Percentiles rank a stretch among this genome's conserved stretches.
These are phyloP conservation scores for Plotosus lineatus DNA, from an alignment of 2,113 vertebrate genomes.

Conservation along the genomic window DNA sequence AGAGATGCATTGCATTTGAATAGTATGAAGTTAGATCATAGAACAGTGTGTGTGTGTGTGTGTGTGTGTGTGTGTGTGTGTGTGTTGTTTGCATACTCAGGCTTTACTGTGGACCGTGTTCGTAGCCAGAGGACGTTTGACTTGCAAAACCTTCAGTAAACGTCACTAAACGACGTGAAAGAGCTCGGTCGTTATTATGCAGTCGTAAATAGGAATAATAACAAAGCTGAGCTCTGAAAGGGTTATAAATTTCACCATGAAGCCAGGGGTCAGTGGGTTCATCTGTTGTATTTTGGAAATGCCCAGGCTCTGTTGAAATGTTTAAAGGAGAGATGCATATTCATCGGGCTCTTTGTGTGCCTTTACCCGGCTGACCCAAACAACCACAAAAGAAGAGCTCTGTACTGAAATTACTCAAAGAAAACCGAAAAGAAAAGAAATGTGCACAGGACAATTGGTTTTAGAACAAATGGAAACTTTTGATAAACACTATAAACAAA, in stretches of 20 bases:
- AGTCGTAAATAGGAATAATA: constrained; percentile 51
- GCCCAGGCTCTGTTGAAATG: constrained; percentile 59
- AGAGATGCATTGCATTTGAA: neutral
- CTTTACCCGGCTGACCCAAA: constrained; percentile 59
- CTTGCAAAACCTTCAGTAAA: neutral
- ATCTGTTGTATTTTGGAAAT: constrained; percentile 53
- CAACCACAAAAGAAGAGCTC: constrained; percentile 58
- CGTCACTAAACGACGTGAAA: constrained; percentile 4
- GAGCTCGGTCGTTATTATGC: constrained; percentile 14
- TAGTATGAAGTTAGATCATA: neutral
- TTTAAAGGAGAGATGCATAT: constrained; percentile 65
- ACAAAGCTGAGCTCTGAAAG: constrained; percentile 56
- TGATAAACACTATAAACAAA: neutral
- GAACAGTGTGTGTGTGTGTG: too few relatives aligned
- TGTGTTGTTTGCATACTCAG: neutral
- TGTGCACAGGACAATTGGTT: neutral
- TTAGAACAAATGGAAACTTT: constrained; percentile 54
- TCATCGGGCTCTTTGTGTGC: constrained; percentile 63
- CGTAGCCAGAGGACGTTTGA: constrained; percentile 3
- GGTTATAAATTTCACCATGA: constrained; percentile 49
- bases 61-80: too few relatives aligned
- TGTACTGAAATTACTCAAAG: constrained; percentile 21
- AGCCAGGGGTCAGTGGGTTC: constrained; percentile 47
- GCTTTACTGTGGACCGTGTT: constrained; percentile 2
- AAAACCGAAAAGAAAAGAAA: neutral